phyloP scores from a whole-genome alignment of 2,888 invertebrate species.

The Laspeyria flexula region DNA sequence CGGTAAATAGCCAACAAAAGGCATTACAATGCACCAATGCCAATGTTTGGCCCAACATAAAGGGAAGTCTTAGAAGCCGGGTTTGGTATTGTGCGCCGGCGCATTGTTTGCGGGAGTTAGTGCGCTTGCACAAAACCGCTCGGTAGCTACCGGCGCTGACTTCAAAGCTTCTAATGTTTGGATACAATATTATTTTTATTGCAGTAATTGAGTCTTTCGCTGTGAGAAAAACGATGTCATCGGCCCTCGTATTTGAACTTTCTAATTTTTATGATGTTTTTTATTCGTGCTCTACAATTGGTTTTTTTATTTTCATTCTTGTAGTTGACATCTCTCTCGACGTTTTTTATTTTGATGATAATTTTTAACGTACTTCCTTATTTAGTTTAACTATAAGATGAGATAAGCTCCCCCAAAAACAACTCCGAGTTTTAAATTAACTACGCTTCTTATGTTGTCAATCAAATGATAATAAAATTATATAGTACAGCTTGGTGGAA shows the following conservation, averaged over 20 bases:
- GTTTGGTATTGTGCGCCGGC: constrained; percentile 65
- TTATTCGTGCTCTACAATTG: constrained; percentile 33
- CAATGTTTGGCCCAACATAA: constrained; percentile 84
- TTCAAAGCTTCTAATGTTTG: constrained; percentile 76
- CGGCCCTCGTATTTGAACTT: constrained; percentile 58
- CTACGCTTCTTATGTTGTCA: background rate
- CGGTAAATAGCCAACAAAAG: constrained; percentile 83
- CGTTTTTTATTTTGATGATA: constrained; percentile 4
- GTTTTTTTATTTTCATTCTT: constrained; percentile 24
- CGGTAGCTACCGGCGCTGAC: constrained; percentile 75
- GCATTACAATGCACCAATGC: constrained; percentile 76
- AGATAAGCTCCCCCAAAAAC: background rate
- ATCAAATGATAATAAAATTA: too few species aligned
- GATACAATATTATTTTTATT: constrained; percentile 84
- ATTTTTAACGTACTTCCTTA: background rate
- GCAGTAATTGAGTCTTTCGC: constrained; percentile 72
- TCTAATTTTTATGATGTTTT: constrained; percentile 64
- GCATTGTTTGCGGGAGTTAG: constrained; percentile 64
- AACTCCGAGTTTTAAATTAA: background rate
- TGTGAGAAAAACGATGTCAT: constrained; percentile 61
- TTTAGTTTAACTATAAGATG: background rate
- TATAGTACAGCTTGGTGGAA: too few species aligned
- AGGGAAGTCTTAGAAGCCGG: constrained; percentile 72
- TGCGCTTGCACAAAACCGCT: constrained; percentile 81
- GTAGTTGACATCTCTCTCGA: constrained; percentile 1